Percentiles rank a stretch among this genome's conserved stretches.
These are phyloP conservation scores for Coremacera marginata DNA, from an alignment of 2,888 invertebrate genomes.

Conservation along the genomic window DNA sequence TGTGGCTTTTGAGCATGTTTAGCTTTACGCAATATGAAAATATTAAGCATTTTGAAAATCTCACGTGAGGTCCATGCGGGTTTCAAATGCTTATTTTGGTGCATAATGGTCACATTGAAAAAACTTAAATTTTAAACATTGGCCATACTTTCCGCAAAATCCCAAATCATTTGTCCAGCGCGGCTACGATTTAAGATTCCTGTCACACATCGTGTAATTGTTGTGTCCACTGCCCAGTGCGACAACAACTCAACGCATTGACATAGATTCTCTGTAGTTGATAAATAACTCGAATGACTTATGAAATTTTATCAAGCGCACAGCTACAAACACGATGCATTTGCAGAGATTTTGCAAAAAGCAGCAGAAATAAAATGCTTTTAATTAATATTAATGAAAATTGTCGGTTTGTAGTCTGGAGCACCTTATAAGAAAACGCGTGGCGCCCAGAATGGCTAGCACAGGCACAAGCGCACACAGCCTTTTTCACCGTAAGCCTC, in stretches of 20 bases:
- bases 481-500: background rate
- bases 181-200: constrained; percentile 42
- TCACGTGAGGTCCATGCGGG: background rate
- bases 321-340: background rate
- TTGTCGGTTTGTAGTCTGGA: background rate
- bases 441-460: constrained; percentile 24
- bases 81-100: background rate
- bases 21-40: background rate
- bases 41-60: background rate
- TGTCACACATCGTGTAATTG: constrained; percentile 46
- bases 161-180: constrained; percentile 32
- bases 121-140: constrained; percentile 33
- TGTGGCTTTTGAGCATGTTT: background rate
- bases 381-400: constrained; percentile 49
- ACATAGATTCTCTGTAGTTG: constrained; percentile 28
- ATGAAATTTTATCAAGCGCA: constrained; percentile 5
- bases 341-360: background rate
- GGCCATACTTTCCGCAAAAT: constrained; percentile 37
- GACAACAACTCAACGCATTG: constrained; percentile 1
- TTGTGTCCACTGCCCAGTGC: constrained; percentile 19
- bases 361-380: constrained; percentile 17
- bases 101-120: background rate
- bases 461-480: background rate
- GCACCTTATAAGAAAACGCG: constrained; percentile 14
- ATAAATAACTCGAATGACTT: background rate